phyloP scores from a whole-genome alignment of 2,797 vertebrate genomes.

The Mionectes olivaceus region DNA sequence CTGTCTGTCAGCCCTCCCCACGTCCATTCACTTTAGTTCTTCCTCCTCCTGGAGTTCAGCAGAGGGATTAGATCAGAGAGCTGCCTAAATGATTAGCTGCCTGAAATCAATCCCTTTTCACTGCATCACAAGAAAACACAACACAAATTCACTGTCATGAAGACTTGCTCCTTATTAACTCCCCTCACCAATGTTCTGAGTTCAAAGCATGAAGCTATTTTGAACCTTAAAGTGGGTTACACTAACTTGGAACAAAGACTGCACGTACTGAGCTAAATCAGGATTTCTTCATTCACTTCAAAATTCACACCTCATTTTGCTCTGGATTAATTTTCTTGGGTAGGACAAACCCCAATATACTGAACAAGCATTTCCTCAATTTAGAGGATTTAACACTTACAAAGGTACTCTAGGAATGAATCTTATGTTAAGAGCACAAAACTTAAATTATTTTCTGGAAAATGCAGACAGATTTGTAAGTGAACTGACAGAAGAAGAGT shows the following conservation, averaged over 20 bases:
- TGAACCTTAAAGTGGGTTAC: neutral
- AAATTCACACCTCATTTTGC: slow-evolving; percentile 54
- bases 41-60: neutral
- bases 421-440: neutral
- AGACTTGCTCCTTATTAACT: neutral
- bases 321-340: slow-evolving; percentile 21
- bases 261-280: neutral
- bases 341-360: slow-evolving; percentile 1
- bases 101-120: neutral
- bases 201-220: slow-evolving; percentile 1
- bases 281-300: slow-evolving; percentile 20
- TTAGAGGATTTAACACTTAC: neutral
- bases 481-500: neutral
- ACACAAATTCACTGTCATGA: neutral
- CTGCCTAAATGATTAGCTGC: neutral
- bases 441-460: slow-evolving; percentile 28
- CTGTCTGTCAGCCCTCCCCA: neutral
- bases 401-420: neutral
- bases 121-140: neutral
- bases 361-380: neutral
- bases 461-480: neutral
- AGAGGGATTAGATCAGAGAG: neutral
- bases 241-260: slow-evolving; percentile 11
- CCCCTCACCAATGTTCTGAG: neutral
- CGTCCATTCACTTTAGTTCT: neutral